These are phyloP conservation scores for Listronotus bonariensis DNA, from an alignment of 1,140 invertebrate genomes.

Conservation along the genomic window DNA sequence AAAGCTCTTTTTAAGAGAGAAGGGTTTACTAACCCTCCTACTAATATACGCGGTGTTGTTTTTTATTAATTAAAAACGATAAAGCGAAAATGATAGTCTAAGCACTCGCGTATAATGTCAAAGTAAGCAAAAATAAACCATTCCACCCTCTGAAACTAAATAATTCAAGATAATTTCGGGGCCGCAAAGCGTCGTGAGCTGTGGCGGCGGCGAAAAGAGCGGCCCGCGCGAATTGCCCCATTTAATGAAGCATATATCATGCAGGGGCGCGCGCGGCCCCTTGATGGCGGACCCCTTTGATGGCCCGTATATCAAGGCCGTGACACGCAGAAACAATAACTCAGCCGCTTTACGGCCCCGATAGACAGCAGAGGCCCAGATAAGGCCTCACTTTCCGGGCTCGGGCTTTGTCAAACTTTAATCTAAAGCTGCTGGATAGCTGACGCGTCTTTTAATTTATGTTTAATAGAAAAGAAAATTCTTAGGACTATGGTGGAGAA, in stretches of 20 bases:
- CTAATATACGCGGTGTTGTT: too few relatives aligned
- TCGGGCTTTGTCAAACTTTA: slow-evolving; percentile 34
- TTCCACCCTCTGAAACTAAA: slow-evolving; percentile 14
- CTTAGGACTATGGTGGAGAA: background rate
- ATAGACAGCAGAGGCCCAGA: slow-evolving; percentile 53
- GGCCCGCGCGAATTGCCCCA: slow-evolving; percentile 36
- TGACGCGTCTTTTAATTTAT: slow-evolving; percentile 32
- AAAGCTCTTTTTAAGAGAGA: too few relatives aligned
- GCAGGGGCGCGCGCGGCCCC: slow-evolving; percentile 31
- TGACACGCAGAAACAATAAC: slow-evolving; percentile 56
- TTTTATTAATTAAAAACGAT: too few relatives aligned
- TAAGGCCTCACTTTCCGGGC: slow-evolving; percentile 34
- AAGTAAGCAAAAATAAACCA: slow-evolving; percentile 14
- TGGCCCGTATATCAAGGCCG: slow-evolving; percentile 54
- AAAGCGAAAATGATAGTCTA: too few relatives aligned
- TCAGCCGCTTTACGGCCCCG: slow-evolving; percentile 55
- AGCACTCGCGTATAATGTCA: background rate
- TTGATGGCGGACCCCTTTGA: slow-evolving; percentile 50
- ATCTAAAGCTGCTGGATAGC: slow-evolving; percentile 33
- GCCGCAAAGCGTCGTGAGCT: slow-evolving; percentile 12
- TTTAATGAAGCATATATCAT: slow-evolving; percentile 51
- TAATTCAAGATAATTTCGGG: slow-evolving; percentile 27
- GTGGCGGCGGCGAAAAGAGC: slow-evolving; percentile 13
- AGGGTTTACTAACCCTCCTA: too few relatives aligned
- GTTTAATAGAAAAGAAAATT: slow-evolving; percentile 33